Conservation (phyloP, 2,113 vertebrate genomes). For the Salminus brasiliensis region DNA sequence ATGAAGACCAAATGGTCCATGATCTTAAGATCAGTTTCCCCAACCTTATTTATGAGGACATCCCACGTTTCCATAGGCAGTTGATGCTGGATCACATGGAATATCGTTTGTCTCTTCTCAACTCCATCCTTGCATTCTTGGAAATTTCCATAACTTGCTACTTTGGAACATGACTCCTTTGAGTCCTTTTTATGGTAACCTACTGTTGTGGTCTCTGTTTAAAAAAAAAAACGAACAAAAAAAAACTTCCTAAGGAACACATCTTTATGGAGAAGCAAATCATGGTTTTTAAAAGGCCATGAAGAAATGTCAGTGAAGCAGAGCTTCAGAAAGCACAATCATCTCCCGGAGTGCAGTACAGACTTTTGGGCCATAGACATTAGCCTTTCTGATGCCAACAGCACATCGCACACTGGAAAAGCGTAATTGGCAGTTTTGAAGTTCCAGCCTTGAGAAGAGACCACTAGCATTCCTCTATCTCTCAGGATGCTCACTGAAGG, state of each 20-base stretch:
- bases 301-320: constrained; percentile 59
- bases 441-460: constrained; percentile 15
- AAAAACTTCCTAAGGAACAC: constrained; percentile 30
- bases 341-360: constrained; percentile 26
- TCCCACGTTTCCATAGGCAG: constrained; percentile 47
- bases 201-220: constrained; percentile 35
- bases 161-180: constrained; percentile 48
- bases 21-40: constrained; percentile 5
- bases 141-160: constrained; percentile 46
- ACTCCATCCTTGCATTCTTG: constrained; percentile 12
- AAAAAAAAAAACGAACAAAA: constrained; percentile 12
- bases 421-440: constrained; percentile 48
- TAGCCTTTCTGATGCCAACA: constrained; percentile 44
- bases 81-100: constrained; percentile 27
- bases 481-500: constrained; percentile 38
- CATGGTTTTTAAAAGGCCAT: constrained; percentile 56
- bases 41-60: constrained; percentile 32
- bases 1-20: background rate
- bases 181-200: constrained; percentile 44
- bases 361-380: constrained; percentile 45
- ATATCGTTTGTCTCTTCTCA: constrained; percentile 25
- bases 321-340: constrained; percentile 54
- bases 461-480: constrained; percentile 17
- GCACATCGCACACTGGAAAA: constrained; percentile 43
- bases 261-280: constrained; percentile 62